Conservation (phyloP, 2,888 invertebrate genomes). For the Chesias legatella region DNA sequence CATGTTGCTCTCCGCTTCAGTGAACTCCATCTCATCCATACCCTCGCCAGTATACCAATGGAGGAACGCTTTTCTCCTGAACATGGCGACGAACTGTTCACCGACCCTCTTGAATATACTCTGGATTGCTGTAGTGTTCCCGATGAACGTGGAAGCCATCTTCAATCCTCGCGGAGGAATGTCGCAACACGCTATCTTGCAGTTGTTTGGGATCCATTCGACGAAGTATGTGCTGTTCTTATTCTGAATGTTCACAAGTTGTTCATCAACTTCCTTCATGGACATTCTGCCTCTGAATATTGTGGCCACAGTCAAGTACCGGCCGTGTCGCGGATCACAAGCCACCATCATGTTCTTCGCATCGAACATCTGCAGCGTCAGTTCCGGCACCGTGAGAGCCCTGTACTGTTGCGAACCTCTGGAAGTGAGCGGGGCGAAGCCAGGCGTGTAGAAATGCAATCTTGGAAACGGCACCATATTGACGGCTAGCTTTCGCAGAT, state of each 20-base stretch:
- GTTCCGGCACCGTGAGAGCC: slow-evolving; percentile 93
- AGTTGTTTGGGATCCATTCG: slow-evolving; percentile 90
- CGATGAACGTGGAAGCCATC: slow-evolving; percentile 94
- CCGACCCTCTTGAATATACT: slow-evolving; percentile 92
- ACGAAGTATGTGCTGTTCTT: slow-evolving; percentile 90
- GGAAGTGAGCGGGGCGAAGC: slow-evolving; percentile 86
- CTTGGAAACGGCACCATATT: slow-evolving; percentile 84
- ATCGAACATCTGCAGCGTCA: slow-evolving; percentile 84
- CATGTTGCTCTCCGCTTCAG: slow-evolving; percentile 94
- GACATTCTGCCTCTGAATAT: slow-evolving; percentile 95
- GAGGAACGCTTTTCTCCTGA: slow-evolving; percentile 96
- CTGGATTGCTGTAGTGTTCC: slow-evolving; percentile 92
- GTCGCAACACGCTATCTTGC: slow-evolving; percentile 89
- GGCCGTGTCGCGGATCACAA: slow-evolving; percentile 93
- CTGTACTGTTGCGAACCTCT: slow-evolving; percentile 93
- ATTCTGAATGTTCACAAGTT: slow-evolving; percentile 87
- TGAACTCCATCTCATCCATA: slow-evolving; percentile 96
- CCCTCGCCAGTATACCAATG: slow-evolving; percentile 98
- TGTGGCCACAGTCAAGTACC: slow-evolving; percentile 93
- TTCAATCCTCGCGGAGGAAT: slow-evolving; percentile 88
- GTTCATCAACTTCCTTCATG: slow-evolving; percentile 94
- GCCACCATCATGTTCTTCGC: slow-evolving; percentile 93
- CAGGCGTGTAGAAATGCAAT: slow-evolving; percentile 79
- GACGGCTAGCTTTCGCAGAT: slow-evolving; percentile 67
- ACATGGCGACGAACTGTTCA: slow-evolving; percentile 95